Evolutionary conservation across 2,888 invertebrate genomes (phyloP), one percentile per base, ranked within the genome.

Genomic region (Tuberolachnus salignus): DNA sequence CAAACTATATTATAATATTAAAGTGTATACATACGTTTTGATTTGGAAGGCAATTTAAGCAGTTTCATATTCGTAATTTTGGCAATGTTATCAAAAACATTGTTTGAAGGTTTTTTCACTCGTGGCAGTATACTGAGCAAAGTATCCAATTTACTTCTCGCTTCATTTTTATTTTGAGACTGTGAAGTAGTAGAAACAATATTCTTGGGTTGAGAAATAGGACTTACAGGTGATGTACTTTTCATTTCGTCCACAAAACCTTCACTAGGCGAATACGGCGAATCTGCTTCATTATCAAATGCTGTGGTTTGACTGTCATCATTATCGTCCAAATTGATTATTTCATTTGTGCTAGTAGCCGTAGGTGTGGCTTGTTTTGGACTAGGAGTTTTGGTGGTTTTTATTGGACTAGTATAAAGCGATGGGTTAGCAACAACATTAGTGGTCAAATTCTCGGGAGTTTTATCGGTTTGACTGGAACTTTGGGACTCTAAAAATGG

Each of bases 261-360:
- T 19, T 94, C 93, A 64, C 93, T 94, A 0, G 94, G 94, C 66
- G 94, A 94, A 86, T 95, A 94, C 0, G 95, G 95, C 26, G 94
- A 94, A 82, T 92, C 92, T 87, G 21, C 86, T 46, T 26, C 71
- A 49, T 73, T 80, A 34, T 80, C 80, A 57, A 80, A 73, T 21
- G 49, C 64, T 64, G 80, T 69, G 0, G 78, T 69, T 59, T 69
- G 78, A 59, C 78, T 78, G 16, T 78, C 78, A 42, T 69, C 78
- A 14, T 78, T 78, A 34, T 78, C 78, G 59, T 78, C 78, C 10
- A 78, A 57, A 78, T 78, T n/a, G 0, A 78, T 78, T 26, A 78
- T 69, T 59, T 69, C 78, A 69, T 78, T 51, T 2, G 49, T 9
- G n/a, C 51, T 57, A 19, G 49, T 49, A 1, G 3, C 57, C 4